Evolutionary conservation across 2,113 vertebrate species (phyloP).

Genomic region (Leucopsar rothschildi): DNA sequence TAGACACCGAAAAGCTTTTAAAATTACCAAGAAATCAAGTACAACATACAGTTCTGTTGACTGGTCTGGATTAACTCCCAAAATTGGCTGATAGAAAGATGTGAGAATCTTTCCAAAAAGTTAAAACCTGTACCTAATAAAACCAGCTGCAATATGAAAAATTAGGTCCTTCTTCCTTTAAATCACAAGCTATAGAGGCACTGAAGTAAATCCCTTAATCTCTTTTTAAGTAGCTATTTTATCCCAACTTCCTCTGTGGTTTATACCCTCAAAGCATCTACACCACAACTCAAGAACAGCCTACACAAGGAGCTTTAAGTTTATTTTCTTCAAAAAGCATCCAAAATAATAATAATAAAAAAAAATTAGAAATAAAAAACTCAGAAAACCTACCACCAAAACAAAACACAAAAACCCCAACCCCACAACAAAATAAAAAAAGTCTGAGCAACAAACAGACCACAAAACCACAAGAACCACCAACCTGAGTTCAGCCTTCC

Average conservation of each 20-base stretch:
- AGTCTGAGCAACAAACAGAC: background rate
- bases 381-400: background rate
- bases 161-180: slow-evolving; percentile 47
- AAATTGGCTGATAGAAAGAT: slow-evolving; percentile 16
- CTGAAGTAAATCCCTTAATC: slow-evolving; percentile 61
- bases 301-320: background rate
- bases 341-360: background rate
- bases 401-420: background rate
- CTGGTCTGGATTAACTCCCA: slow-evolving; percentile 15
- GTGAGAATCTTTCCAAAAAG: slow-evolving; percentile 15
- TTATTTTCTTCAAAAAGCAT: background rate
- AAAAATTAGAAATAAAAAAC: background rate
- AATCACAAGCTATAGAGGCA: slow-evolving; percentile 45
- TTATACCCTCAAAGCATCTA: slow-evolving; percentile 55
- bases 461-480: background rate
- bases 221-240: slow-evolving; percentile 64
- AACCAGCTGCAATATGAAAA: slow-evolving; percentile 29
- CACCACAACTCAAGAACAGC: slow-evolving; percentile 35
- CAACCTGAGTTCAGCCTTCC: background rate
- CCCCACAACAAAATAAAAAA: background rate
- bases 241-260: slow-evolving; percentile 64
- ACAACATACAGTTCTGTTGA: background rate
- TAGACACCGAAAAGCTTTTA: background rate
- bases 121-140: slow-evolving; percentile 44
- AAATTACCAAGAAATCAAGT: slow-evolving; percentile 17